Evolutionary conservation across 2,888 invertebrate genomes (phyloP), one percentile per base, ranked within the genome.

Genomic region (Lutraria lutraria): DNA sequence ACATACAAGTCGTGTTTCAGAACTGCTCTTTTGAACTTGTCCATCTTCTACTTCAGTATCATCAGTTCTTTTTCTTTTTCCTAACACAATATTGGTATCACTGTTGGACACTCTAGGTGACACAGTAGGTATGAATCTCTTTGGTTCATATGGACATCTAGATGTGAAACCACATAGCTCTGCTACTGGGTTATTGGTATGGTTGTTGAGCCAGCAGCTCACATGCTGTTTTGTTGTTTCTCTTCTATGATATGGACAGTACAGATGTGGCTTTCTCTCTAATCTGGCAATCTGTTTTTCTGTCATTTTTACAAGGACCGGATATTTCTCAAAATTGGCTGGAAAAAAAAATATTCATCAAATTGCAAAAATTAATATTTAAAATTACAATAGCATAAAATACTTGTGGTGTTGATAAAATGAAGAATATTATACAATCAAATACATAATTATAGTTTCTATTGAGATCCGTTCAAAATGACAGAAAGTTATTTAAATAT

Each of bases 1-100:
- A 83, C 68, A 83, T 25, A 68, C n/a, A 60, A 83, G 68, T 52
- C 83, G 63, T 10, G 68, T 34, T 4, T 83, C 83, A 16, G 83
- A 68, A 34, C 68, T 68, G 43, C 63, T 68, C 83, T 43, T 83
- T 34, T 13, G 43, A 29, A 68, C 83, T 6, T n/a, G 25, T 29
- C 60, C 68, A 29, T 34, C 21, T 16, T 83, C 82, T 34, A 56
- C 82, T 16, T 83, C 82, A 34, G 60, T 43, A 16, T 63, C 63
- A 31, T 6, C 43, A 60, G 19, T 60, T 83, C 83, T 83, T 68
- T 83, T 83, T 19, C 83, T 29, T n/a, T 83, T 83, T 19, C 83
- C 83, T 34, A 83, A n/a, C 12, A 83, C 63, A n/a, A 83, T 31
- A 68, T 83, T 83, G n/a, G 83, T 83, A 43, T 83, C 83, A 83